Conservation (phyloP, 2,113 vertebrate genomes). For the Osmerus mordax region DNA sequence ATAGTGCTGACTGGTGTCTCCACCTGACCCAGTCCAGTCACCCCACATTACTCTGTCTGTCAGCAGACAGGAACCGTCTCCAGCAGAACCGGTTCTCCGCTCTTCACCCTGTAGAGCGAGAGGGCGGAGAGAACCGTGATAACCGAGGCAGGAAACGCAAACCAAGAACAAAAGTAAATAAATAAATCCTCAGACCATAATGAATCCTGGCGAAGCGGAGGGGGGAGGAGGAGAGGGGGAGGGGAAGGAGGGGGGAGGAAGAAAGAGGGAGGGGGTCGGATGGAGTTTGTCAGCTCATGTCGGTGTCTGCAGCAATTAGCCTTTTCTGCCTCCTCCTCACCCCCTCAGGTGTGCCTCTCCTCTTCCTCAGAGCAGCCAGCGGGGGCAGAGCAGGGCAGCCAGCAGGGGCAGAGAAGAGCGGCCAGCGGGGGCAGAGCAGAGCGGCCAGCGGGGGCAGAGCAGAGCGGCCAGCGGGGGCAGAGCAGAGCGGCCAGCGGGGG, state of each 20-base stretch:
- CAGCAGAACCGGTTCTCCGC: background rate
- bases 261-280: no score
- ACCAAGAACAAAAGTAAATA: background rate
- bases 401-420: no score
- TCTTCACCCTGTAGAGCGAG: background rate
- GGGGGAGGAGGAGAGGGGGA: background rate
- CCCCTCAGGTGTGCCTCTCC: no score
- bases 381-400: no score
- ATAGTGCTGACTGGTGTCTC: slow-evolving; percentile 33
- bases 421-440: no score
- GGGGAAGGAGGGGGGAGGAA: no score
- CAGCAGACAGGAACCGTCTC: background rate
- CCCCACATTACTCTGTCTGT: slow-evolving; percentile 8
- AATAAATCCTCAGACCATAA: slow-evolving; percentile 2
- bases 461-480: no score
- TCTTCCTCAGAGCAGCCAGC: no score
- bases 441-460: no score
- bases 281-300: no score
- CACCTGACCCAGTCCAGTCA: slow-evolving; percentile 41
- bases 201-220: slow-evolving; percentile 17
- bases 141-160: background rate
- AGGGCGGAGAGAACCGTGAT: background rate
- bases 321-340: background rate
- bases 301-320: no score
- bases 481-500: no score